Evolutionary conservation across 2,797 vertebrate species (phyloP), one percentile per base, ranked within the genome.

Genomic region (Enteromius paludinosus): DNA sequence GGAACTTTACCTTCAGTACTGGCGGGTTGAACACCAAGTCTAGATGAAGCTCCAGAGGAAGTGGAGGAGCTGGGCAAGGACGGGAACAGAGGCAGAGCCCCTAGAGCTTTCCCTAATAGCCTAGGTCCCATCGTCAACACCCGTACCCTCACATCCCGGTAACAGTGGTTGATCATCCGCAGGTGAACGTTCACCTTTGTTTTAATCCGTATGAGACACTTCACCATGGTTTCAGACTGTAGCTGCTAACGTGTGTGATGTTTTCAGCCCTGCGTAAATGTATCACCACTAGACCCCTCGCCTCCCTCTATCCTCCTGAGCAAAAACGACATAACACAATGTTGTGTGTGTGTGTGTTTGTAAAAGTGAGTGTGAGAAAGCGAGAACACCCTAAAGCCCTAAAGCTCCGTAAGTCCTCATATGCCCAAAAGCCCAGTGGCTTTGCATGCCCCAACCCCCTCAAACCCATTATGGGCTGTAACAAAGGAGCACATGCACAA

Each of bases 101-200:
- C 95, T 76, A 96, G 89, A 4, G 93, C 94, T 72, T 91, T 96
- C 15, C 95, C 95, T 83, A 95, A 89, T 65, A 99, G 92, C 71
- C 95, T 91, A 0, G 97, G 96, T 30, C 97, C 97, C 93, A 98
- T 86, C 25, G 92, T 95, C 79, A 98, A 92, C 86, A 98, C 94
- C 0, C 96, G 95, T 1, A 99, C 95, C 56, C 91, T 93, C 83
- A 98, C 95, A 45, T 92, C 95, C n/a, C 97, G 94, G 87, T 93
- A 96, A 90, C 97, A 98, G 85, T 98, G 96, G 89, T 99, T 99
- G 88, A 97, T 93, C 93, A 99, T 92, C 77, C 95, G 94, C 87
- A 99, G 90, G 89, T 96, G 96, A 83, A 99, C 96, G 0, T 92
- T 96, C 86, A 99, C 96, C 91, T 94, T 95, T 81, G 97, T 99